Conservation (phyloP, 2,797 vertebrate species). For the Megalops cyprinoides region DNA sequence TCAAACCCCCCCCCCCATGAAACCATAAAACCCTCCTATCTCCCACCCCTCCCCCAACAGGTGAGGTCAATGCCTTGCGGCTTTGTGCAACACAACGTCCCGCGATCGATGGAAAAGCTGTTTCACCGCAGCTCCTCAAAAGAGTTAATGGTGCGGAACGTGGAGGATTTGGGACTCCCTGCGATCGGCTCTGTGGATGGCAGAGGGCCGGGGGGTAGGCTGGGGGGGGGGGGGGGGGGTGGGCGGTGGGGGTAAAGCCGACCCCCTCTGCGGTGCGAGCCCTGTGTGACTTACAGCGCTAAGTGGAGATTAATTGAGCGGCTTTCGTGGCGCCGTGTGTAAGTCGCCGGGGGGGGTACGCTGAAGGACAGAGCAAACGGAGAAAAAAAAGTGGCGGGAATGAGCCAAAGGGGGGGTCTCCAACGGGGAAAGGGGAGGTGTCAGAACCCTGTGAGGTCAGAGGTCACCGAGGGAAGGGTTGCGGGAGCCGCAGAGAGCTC, state of each 20-base stretch:
- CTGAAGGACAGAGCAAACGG: neutral
- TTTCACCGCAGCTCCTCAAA: too few species aligned
- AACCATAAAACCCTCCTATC: too few species aligned
- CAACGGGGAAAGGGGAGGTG: too few species aligned
- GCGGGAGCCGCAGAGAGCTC: too few species aligned
- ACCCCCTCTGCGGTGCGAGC: neutral
- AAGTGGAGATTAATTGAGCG: conserved; percentile 8
- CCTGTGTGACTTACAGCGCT: neutral
- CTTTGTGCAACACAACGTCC: neutral
- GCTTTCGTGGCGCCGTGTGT: neutral
- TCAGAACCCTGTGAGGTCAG: too few species aligned
- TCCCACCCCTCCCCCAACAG: too few species aligned
- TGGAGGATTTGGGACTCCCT: neutral
- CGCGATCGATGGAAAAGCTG: too few species aligned
- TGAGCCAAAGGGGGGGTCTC: too few species aligned
- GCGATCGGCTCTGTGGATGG: neutral
- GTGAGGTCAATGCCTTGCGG: neutral
- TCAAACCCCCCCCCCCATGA: too few species aligned
- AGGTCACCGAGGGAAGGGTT: too few species aligned
- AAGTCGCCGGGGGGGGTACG: too few species aligned
- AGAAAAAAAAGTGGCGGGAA: conserved; percentile 52
- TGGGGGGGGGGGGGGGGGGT: neutral
- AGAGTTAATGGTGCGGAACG: neutral
- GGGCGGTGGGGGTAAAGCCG: too few species aligned
- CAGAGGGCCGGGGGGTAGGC: neutral